A percentile compares a stretch with the other conserved stretches of the same genome.
Evolutionary conservation across 2,888 invertebrate genomes (phyloP).

Genomic region (Lycaena phlaeas): DNA sequence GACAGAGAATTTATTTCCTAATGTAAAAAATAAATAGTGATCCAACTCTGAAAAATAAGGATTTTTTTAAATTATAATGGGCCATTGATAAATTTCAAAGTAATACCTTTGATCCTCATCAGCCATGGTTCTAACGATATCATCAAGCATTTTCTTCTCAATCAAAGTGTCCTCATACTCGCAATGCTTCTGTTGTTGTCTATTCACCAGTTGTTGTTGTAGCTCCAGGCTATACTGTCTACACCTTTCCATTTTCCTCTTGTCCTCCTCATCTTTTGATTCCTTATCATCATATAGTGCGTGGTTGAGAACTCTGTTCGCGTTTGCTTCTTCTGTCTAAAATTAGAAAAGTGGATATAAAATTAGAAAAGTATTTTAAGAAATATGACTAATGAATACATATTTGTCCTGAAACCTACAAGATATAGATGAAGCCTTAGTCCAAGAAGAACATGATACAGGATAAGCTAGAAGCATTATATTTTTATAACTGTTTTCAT

Average conservation of each 20-base stretch:
- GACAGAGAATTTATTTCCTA: too few species aligned
- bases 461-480: too few species aligned
- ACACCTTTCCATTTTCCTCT: conserved; percentile 29
- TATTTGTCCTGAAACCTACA: too few species aligned
- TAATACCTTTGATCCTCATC: conserved; percentile 75
- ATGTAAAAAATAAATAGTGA: too few species aligned
- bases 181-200: conserved; percentile 60
- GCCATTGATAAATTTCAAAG: too few species aligned
- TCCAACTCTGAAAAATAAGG: too few species aligned
- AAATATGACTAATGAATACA: too few species aligned
- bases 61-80: too few species aligned
- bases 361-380: too few species aligned
- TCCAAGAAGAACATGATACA: background rate
- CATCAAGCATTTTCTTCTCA: conserved; percentile 77
- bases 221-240: conserved; percentile 62
- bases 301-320: conserved; percentile 40
- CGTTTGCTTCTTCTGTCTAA: conserved; percentile 46
- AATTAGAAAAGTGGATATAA: conserved; percentile 9
- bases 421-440: too few species aligned
- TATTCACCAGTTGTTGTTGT: conserved; percentile 73
- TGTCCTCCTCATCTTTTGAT: conserved; percentile 36
- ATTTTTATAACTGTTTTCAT: too few species aligned
- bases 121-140: conserved; percentile 71
- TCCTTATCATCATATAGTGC: conserved; percentile 50
- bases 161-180: conserved; percentile 71